Evolutionary conservation across 2,888 invertebrate genomes (phyloP), one percentile per base, ranked within the genome.

Genomic region (Mythimna impura): DNA sequence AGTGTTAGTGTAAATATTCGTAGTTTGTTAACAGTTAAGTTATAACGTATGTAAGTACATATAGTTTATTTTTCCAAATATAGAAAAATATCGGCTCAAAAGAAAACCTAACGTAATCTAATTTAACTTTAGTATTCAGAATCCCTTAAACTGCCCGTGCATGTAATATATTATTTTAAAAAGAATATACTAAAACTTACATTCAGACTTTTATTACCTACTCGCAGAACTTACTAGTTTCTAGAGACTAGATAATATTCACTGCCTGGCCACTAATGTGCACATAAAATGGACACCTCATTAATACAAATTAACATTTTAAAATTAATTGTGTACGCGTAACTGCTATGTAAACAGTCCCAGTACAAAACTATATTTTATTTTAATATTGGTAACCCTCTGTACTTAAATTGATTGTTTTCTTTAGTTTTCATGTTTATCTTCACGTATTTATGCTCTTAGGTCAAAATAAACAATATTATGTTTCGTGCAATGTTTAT

Each of bases 391-490:
- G 8, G 47, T 54, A 55, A 54, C 20, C 30, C 54, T 7, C 43
- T 40, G 30, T 52, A n/a, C 20, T 34, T 12, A 76, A 76, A 61
- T 30, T 1, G 22, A 58, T 70, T 73, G 68, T 80, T 62, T 82
- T 63, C 63, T 78, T 82, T 57, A 69, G 36, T 78, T 78, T 78
- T 69, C 43, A 20, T 82, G 64, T 78, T 82, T 73, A 72, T 73
- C 73, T 82, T 61, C 52, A 72, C 58, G 66, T 80, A 69, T 73
- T 73, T 67, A 62, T 73, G 50, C 30, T 82, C 54, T 55, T 67
- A 79, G 69, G 69, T 78, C 69, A 66, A 70, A 78, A 82, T 82
- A 80, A 80, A 80, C 79, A 82, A 80, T 65, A 80, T 82, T 73
- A 20, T 70, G 83, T 78, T 67, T 58, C 54, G 34, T 54, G 25